A percentile compares a stretch with the other conserved stretches of the same genome.
phyloP scores from a whole-genome alignment of 37 sponge, comb jelly and placozoan species.

The Ephydatia muelleri region DNA sequence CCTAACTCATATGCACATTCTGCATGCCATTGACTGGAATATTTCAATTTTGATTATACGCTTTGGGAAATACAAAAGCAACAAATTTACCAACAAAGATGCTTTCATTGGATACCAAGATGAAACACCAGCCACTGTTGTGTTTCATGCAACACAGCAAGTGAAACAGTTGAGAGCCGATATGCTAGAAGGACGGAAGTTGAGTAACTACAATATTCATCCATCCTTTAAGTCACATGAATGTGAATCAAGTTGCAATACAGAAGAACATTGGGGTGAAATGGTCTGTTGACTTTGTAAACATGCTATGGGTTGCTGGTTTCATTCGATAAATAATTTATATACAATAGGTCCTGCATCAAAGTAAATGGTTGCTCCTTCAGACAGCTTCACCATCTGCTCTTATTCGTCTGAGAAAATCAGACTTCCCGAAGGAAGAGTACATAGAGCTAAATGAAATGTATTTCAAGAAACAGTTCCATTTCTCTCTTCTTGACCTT shows the following conservation, averaged over 20 bases:
- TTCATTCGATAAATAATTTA: neutral
- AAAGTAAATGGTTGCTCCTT: conserved; percentile 9
- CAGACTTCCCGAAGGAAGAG: neutral
- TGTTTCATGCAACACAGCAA: conserved; percentile 21
- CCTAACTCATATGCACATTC: too few species aligned
- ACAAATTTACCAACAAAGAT: conserved; percentile 7
- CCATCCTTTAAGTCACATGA: too few species aligned
- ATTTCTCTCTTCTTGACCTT: conserved; percentile 35
- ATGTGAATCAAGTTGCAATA: too few species aligned
- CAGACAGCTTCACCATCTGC: conserved; percentile 38
- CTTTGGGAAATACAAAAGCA: neutral
- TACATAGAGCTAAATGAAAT: neutral
- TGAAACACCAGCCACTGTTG: conserved; percentile 35
- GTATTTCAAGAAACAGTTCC: conserved; percentile 52
- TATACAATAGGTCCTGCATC: conserved; percentile 5
- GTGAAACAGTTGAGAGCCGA: neutral
- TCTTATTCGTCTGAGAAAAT: neutral
- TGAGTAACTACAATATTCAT: too few species aligned
- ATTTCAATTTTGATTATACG: too few species aligned
- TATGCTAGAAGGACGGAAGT: too few species aligned
- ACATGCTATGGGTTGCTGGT: neutral
- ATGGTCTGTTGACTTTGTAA: neutral
- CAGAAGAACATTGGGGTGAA: too few species aligned
- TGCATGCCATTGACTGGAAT: too few species aligned
- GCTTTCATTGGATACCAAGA: conserved; percentile 47